A percentile compares a stretch with the other conserved stretches of the same genome.
Evolutionary conservation across 2,113 vertebrate genomes (phyloP).

Genomic region (Pangasianodon gigas): DNA sequence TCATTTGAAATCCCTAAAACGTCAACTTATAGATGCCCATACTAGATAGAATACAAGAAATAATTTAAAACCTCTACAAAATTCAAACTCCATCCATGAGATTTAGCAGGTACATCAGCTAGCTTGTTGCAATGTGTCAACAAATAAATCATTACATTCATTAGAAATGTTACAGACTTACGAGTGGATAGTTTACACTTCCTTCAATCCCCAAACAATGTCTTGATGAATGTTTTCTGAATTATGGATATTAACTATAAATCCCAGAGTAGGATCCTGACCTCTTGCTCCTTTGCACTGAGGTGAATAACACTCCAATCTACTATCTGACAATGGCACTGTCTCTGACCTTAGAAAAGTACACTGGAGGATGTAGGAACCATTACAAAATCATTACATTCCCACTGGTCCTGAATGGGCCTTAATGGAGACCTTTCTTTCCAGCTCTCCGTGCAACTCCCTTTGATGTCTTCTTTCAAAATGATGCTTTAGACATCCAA

Average conservation of each 20-base stretch:
- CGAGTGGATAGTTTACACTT: background rate
- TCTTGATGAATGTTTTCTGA: background rate
- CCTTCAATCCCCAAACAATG: background rate
- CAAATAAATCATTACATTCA: background rate
- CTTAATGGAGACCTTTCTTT: constrained; percentile 49
- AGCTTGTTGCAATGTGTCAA: background rate
- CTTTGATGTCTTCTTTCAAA: constrained; percentile 64
- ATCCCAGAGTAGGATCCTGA: background rate
- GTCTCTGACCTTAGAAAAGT: constrained; percentile 35
- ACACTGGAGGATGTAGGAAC: constrained; percentile 17
- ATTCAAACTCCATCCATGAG: background rate
- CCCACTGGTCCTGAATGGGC: constrained; percentile 47
- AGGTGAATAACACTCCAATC: constrained; percentile 40
- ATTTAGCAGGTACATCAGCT: background rate
- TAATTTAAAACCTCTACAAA: background rate
- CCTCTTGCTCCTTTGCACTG: constrained; percentile 4
- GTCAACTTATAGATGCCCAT: background rate
- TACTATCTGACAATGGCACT: constrained; percentile 1
- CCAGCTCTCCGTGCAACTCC: background rate
- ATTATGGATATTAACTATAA: constrained; percentile 1
- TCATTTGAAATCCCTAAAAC: background rate
- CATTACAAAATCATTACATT: constrained; percentile 53
- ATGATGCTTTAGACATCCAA: constrained; percentile 62
- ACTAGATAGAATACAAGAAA: background rate
- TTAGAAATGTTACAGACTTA: background rate